Base-by-base conservation (phyloP, 2,113 vertebrate genomes). In the Bufo bufo region DNA sequence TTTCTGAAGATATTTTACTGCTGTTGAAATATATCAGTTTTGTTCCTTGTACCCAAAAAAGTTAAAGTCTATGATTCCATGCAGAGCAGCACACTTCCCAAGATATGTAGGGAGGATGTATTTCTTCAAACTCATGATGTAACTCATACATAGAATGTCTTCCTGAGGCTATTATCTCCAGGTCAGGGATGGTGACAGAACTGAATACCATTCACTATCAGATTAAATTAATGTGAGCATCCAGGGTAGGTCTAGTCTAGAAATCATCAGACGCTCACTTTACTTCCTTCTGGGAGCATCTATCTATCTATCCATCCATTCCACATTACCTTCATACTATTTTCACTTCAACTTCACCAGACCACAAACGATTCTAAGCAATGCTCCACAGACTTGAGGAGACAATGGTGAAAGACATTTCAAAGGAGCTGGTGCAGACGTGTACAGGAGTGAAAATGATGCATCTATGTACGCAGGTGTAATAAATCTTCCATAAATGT, bases 41-140 rank as follows among this genome's bases (percentile, higher is more conserved):
- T 16, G 82, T 71, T 17, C 49, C 20, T 54, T 84, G n/a, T 54
- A 16, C 11, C 54, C 52, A 90, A 92, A 89, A 33, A 77, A 79
- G 87, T 72, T 63, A 90, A 90, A 88, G 85, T 87, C 66, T 89
- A 88, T 14, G 91, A 88, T 91, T 90, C 89, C 91, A 90, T 58
- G 82, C 89, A 89, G 87, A 84, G 86, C 78, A 86, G 71, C 79
- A 82, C 49, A 87, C 89, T 90, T 74, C 45, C 71, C 72, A 50
- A 89, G 91, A 84, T 89, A 91, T 86, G 9, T 33, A 82, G 2
- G 77, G 66, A 87, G 75, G 75, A 85, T 72, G 0, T 0, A 78
- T 66, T 69, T 69, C 4, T 20, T 50, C 50, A 13, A n/a, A 65
- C 20, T 65, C 49, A 52, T 79, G 20, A 86, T 86, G 12, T 16